Conservation (phyloP, 2,888 invertebrate species). For the Cryptus viduatorius region DNA sequence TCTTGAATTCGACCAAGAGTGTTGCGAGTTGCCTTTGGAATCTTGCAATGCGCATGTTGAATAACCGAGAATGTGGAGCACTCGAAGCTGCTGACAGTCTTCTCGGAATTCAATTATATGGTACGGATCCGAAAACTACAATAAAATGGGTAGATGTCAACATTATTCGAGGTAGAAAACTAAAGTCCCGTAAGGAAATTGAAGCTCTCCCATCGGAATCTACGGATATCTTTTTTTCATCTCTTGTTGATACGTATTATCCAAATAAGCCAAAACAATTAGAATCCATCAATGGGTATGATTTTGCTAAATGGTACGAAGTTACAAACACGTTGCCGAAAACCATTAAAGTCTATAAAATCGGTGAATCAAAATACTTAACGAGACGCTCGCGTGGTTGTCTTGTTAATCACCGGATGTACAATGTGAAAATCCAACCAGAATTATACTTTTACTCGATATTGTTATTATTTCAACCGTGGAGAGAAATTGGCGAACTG, state of each 20-base stretch:
- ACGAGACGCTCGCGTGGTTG: no score
- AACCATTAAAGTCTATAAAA: no score
- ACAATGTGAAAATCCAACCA: neutral
- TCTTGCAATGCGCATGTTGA: conserved; percentile 59
- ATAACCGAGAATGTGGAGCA: conserved; percentile 64
- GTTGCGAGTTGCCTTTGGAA: conserved; percentile 72
- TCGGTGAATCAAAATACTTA: no score
- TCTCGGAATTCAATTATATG: conserved; percentile 57
- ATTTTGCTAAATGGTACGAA: no score
- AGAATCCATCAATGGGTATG: no score
- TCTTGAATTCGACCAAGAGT: conserved; percentile 74
- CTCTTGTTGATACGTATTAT: neutral
- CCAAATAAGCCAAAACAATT: neutral
- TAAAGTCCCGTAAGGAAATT: conserved; percentile 40
- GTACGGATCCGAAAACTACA: conserved; percentile 61
- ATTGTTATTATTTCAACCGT: no score
- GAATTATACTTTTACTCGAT: no score
- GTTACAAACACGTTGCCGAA: no score
- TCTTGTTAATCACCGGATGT: no score
- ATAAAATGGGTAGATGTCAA: conserved; percentile 76
- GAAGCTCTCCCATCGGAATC: neutral
- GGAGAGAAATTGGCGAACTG: no score
- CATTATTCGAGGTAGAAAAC: conserved; percentile 60
- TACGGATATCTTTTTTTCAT: no score
- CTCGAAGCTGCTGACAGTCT: conserved; percentile 60